Percentiles rank a stretch among this genome's conserved stretches.
These are phyloP conservation scores for Hemichromis elongatus DNA, from an alignment of 2,113 vertebrate genomes.

Conservation along the genomic window DNA sequence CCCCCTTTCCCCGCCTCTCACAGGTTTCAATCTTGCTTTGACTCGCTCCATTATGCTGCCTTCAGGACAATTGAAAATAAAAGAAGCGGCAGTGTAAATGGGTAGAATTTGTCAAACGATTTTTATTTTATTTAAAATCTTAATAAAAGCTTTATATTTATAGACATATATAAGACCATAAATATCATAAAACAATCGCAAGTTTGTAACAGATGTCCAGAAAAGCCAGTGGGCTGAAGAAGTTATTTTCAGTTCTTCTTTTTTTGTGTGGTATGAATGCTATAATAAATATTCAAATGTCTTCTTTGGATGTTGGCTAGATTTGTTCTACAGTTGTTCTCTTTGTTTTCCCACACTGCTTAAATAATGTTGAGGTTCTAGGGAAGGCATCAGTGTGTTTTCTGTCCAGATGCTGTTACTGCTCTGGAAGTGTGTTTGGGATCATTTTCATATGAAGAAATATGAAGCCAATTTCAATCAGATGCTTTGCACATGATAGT, in stretches of 20 bases:
- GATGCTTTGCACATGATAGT: too few species aligned
- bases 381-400: neutral
- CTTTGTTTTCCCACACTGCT: neutral
- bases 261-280: neutral
- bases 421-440: too few species aligned
- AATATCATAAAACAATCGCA: neutral
- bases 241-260: neutral
- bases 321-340: neutral
- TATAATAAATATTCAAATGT: neutral
- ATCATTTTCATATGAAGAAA: too few species aligned
- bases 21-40: neutral
- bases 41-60: neutral
- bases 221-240: neutral
- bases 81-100: neutral
- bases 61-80: conserved; percentile 15
- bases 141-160: neutral
- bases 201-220: neutral
- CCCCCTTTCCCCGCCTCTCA: conserved; percentile 33
- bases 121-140: neutral
- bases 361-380: neutral
- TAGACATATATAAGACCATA: neutral
- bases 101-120: neutral
- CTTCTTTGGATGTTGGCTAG: neutral
- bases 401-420: too few species aligned
- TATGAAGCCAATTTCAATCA: too few species aligned